A percentile compares a stretch with the other conserved stretches of the same genome.
Conservation (phyloP, 2,113 vertebrate species). For the Coryphaenoides rupestris region DNA sequence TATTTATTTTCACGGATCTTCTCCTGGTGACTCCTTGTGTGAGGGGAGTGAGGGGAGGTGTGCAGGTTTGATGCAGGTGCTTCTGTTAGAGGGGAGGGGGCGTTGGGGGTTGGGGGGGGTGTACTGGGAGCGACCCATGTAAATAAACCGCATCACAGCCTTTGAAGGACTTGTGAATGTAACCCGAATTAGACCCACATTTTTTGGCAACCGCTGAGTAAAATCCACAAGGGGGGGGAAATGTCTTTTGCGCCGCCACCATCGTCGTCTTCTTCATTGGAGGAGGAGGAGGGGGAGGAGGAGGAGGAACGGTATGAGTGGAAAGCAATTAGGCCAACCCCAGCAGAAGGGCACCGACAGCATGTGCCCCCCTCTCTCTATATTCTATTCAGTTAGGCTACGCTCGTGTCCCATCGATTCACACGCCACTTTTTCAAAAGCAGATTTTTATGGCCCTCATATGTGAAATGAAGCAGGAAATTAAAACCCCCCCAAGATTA, state of each 20-base stretch:
- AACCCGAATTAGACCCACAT: conserved; percentile 1
- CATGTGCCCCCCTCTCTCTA: conserved; percentile 19
- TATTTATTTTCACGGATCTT: too few species aligned
- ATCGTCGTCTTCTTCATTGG: too few species aligned
- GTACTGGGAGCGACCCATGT: too few species aligned
- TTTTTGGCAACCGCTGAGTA: conserved; percentile 10
- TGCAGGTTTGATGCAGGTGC: too few species aligned
- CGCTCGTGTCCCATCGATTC: conserved; percentile 57
- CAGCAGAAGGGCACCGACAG: neutral
- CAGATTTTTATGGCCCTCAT: conserved; percentile 59
- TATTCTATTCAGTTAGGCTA: conserved; percentile 54
- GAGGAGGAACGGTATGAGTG: conserved; percentile 15
- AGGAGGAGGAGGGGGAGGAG: too few species aligned
- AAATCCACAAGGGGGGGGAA: conserved; percentile 8
- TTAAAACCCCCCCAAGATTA: conserved; percentile 68
- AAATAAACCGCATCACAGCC: neutral
- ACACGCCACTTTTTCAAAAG: conserved; percentile 58
- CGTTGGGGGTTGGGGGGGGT: too few species aligned
- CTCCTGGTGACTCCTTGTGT: too few species aligned
- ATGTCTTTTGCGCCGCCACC: neutral
- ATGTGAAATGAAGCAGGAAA: conserved; percentile 75
- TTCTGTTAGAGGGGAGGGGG: too few species aligned
- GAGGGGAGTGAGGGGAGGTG: too few species aligned
- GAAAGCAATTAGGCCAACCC: conserved; percentile 42
- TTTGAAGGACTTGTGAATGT: neutral